Base-by-base conservation (phyloP, 2,888 invertebrate genomes). In the Eupithecia tripunctaria region DNA sequence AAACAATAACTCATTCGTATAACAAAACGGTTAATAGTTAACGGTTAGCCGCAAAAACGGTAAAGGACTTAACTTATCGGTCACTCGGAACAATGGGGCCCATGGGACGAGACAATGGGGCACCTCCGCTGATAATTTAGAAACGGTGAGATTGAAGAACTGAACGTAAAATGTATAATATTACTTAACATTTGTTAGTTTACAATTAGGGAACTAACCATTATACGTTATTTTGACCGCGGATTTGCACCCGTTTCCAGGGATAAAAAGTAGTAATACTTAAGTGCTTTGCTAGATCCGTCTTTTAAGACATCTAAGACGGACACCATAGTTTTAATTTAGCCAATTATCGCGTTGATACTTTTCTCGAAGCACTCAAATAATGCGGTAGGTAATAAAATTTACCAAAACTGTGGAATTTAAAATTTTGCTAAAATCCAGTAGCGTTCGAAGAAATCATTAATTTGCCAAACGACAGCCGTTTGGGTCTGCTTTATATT, bases 401-500 rank as follows among this genome's bases (percentile, higher is more conserved):
- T 47, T 21, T 25, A 25, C 12, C 21, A 51, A 51, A 51, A 18
- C 27, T 8, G 15, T 60, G 60, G 14, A 7, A 18, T 38, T 21
- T 38, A 10, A 21, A 1, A 2, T 10, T n/a, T 36, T 14, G 12
- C 25, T 38, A 21, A 36, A 64, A 41, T 64, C 12, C 73, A 67
- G 67, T 27, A 74, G 73, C 72, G 47, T 43, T 59, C 38, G 68
- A 60, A 74, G 60, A 71, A 69, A 68, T 62, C 67, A 74, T 68
- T 76, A 67, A 71, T 69, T 59, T 59, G 15, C 59, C 60, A 68
- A 70, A 68, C 60, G 51, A 56, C 69, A 63, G 62, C 60, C 47
- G 41, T 78, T 80, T 75, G 75, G 71, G 68, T 68, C 79, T 79
- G 81, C 78, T 80, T 84, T 80, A 81, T 80, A 76, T 74, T 76